A percentile compares a stretch with the other conserved stretches of the same genome.
These are phyloP conservation scores for Ceratoteleas bidentatus DNA, from an alignment of 1,140 invertebrate species.

Conservation along the genomic window DNA sequence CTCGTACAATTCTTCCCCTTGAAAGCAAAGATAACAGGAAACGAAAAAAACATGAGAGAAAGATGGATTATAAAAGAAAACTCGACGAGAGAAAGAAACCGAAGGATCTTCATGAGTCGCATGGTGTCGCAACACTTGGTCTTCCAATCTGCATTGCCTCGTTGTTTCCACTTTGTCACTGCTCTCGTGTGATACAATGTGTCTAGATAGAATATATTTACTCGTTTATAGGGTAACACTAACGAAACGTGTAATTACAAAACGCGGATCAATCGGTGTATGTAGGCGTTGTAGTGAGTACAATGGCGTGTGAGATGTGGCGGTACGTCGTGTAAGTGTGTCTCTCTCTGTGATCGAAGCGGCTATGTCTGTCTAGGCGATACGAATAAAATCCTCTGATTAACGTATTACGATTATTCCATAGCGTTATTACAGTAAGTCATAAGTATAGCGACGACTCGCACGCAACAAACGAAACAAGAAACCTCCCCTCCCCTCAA, in stretches of 20 bases:
- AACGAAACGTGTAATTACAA: slow-evolving; percentile 33
- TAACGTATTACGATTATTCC: slow-evolving; percentile 75
- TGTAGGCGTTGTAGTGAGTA: slow-evolving; percentile 12
- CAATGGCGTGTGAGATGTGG: neutral
- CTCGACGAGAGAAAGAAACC: slow-evolving; percentile 52
- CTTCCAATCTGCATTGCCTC: slow-evolving; percentile 5
- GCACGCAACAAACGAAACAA: slow-evolving; percentile 65
- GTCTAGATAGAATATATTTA: slow-evolving; percentile 22
- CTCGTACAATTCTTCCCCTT: slow-evolving; percentile 55
- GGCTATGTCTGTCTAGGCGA: slow-evolving; percentile 67
- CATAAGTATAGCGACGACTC: slow-evolving; percentile 75
- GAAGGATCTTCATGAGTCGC: slow-evolving; percentile 46
- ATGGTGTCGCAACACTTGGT: slow-evolving; percentile 23
- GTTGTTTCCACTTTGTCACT: slow-evolving; percentile 14
- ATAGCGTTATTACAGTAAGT: slow-evolving; percentile 75
- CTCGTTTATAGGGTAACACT: slow-evolving; percentile 24
- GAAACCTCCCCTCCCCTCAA: slow-evolving; percentile 6
- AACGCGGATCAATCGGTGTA: slow-evolving; percentile 33
- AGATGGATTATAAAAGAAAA: slow-evolving; percentile 16
- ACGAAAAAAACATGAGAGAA: slow-evolving; percentile 12
- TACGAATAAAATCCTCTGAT: slow-evolving; percentile 70
- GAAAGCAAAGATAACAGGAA: slow-evolving; percentile 51
- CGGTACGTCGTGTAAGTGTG: slow-evolving; percentile 15
- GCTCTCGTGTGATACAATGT: slow-evolving; percentile 28
- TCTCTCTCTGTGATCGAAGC: slow-evolving; percentile 46